Evolutionary conservation across 64 coral and sea anemone species (phyloP).

Genomic region (Trachythela sp.): DNA sequence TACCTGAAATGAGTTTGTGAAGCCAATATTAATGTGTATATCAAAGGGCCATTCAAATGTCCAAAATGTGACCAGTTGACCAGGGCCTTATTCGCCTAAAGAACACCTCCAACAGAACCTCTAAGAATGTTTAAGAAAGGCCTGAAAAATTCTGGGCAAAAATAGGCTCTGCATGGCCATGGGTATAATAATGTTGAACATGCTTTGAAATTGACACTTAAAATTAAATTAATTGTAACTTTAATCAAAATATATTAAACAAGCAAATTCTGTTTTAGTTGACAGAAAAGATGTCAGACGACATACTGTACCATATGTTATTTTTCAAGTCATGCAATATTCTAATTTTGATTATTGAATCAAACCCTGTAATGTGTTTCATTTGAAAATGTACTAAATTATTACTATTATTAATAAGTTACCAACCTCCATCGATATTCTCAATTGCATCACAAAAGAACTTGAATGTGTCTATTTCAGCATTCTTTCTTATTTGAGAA

Average conservation of each 20-base stretch:
- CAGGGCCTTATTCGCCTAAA: no score
- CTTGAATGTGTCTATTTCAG: neutral
- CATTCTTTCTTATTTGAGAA: neutral
- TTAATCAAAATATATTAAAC: neutral
- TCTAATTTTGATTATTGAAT: neutral
- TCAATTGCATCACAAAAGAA: conserved; percentile 17
- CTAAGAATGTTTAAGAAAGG: no score
- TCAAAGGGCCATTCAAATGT: no score
- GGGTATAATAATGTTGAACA: no score
- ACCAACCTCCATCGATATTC: neutral
- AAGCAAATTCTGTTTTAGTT: neutral
- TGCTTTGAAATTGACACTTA: no score
- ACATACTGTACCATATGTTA: neutral
- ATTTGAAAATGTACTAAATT: no score
- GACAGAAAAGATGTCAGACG: neutral
- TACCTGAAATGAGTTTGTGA: neutral
- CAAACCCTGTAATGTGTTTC: neutral
- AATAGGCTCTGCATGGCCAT: no score
- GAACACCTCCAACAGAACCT: no score
- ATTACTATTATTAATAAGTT: no score
- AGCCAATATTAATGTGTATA: neutral
- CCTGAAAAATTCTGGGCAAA: no score
- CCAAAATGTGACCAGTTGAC: no score
- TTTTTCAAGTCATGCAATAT: neutral
- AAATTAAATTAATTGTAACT: neutral